These are phyloP conservation scores for Tineola bisselliella DNA, from an alignment of 2,888 invertebrate genomes.

Conservation along the genomic window DNA sequence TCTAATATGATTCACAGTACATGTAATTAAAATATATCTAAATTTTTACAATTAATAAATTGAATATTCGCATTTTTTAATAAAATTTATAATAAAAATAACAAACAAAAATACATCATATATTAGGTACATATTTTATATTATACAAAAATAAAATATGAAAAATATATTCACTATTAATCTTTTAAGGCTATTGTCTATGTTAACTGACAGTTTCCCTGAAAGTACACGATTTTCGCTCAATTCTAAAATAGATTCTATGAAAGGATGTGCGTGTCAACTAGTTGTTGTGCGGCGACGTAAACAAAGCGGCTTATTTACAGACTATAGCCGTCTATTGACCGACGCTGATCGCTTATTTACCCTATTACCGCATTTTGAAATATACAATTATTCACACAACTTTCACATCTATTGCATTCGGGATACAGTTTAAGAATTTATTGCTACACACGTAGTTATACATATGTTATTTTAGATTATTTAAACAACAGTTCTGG, in stretches of 20 bases:
- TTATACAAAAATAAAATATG: no score
- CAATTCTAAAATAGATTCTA: background rate
- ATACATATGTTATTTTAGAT: background rate
- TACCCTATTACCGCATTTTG: background rate
- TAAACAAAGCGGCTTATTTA: conserved; percentile 28
- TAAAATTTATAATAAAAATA: no score
- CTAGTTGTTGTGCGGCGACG: conserved; percentile 21
- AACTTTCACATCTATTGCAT: background rate
- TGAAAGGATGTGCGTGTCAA: conserved; percentile 29
- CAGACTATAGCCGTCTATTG: conserved; percentile 19
- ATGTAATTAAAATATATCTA: no score
- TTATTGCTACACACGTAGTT: background rate
- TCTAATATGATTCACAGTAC: no score
- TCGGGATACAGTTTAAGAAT: background rate
- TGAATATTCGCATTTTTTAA: no score
- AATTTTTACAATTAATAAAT: no score
- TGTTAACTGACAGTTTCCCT: no score
- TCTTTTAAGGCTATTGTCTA: conserved; percentile 16
- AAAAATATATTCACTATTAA: no score
- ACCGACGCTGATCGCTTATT: conserved; percentile 25
- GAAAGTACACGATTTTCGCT: no score
- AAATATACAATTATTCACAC: background rate
- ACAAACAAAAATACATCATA: no score
- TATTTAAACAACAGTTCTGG: background rate
- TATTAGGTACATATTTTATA: no score